Conservation (phyloP, 2,113 vertebrate genomes). For the Cranoglanis bouderius region DNA sequence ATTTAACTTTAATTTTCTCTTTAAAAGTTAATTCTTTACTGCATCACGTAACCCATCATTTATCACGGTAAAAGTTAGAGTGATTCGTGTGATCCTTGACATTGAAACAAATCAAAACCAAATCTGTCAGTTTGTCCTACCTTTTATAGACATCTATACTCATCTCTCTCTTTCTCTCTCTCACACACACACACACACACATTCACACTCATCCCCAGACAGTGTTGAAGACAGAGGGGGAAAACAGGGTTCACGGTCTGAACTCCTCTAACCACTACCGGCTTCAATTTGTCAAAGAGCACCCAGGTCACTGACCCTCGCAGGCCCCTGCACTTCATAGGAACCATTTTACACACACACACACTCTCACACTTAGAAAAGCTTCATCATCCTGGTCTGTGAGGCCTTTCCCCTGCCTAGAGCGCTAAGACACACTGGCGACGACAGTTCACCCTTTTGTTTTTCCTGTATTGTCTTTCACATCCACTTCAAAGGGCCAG, state of each 20-base stretch:
- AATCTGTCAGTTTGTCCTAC: background rate
- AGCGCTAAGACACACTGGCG: background rate
- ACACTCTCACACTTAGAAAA: background rate
- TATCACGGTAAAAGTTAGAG: background rate
- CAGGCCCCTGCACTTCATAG: constrained; percentile 25
- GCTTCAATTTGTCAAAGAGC: constrained; percentile 57
- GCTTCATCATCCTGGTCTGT: constrained; percentile 10
- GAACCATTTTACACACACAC: constrained; percentile 21
- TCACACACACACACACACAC: background rate
- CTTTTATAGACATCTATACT: background rate
- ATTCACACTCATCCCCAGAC: constrained; percentile 1
- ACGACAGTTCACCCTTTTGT: background rate
- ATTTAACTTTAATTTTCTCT: background rate
- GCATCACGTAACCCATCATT: background rate
- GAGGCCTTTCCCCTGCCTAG: background rate
- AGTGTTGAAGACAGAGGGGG: background rate
- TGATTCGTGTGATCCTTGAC: background rate
- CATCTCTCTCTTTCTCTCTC: background rate
- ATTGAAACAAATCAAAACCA: background rate
- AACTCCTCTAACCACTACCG: constrained; percentile 42
- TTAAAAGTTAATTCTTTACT: background rate
- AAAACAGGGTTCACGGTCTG: constrained; percentile 24
- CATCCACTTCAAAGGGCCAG: background rate
- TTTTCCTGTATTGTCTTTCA: constrained; percentile 20
- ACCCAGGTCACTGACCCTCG: constrained; percentile 43